Base-by-base conservation (phyloP, 37 sponge, comb jelly and placozoan species). In the Crambe crambe region DNA sequence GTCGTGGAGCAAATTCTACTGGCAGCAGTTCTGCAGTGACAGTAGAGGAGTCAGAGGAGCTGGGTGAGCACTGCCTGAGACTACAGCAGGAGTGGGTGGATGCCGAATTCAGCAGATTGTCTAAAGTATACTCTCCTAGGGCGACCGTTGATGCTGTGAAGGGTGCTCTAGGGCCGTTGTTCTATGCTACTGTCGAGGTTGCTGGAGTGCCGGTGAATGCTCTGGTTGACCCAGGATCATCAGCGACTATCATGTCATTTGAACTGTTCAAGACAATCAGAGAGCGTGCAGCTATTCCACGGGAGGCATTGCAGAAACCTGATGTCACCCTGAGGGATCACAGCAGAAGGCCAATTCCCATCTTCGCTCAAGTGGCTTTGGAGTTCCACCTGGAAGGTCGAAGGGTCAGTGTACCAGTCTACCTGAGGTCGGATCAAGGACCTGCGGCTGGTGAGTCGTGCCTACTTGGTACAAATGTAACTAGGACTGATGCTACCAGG, bases 191-290 rank as follows among this genome's bases (percentile, higher is more conserved):
- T 67, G 80, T 68, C 10, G 27, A 3, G 1, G 34, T 79, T 69
- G 54, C 23, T 42, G 70, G 70, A 40, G 32, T 25, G 3, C 30
- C 68, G 17, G 70, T 79, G 34, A 23, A 67, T n/a, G 70, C 56
- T 2, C 15, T 41, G 58, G 80, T 69, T 31, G 80, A 79, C 36
- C 62, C 72, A 17, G 81, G 81, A 6, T 81, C 81, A 54, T 67
- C 71, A 47, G 80, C 80, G 6, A 80, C 71, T 22, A 41, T 80
- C 25, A 42, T 80, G 58, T 80, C 72, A 3, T 68, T 80, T 51
- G 32, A 80, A 9, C 38, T 80, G 42, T 69, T 80, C 43, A 40
- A 68, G 40, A 70, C 54, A 22, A 27, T 80, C 20, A 63, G 79
- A 20, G 10, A 3, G 10, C 6, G 18, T 21, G 80, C 72, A 31